These are phyloP conservation scores for Parotia lawesii DNA, from an alignment of 2,113 vertebrate species.

Conservation along the genomic window DNA sequence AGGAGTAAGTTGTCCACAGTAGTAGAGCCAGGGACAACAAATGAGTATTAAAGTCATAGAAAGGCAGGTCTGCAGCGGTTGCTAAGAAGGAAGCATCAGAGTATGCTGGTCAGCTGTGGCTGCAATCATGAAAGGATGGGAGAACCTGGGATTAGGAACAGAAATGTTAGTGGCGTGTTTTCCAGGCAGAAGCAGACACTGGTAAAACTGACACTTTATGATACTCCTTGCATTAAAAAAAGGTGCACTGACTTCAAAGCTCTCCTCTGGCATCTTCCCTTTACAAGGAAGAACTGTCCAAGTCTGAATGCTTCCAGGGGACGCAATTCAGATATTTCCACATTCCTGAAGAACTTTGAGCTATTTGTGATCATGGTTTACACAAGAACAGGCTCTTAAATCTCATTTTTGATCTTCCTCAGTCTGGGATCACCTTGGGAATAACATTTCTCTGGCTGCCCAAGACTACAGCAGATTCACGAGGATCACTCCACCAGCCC, in stretches of 20 bases:
- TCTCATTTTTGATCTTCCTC: not conserved
- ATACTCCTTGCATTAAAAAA: not conserved
- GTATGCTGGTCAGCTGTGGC: not conserved
- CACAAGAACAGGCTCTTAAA: not conserved
- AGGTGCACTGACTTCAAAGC: not conserved
- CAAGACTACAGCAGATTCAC: not conserved
- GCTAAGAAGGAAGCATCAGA: not conserved
- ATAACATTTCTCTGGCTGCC: not conserved
- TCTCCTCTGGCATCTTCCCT: not conserved
- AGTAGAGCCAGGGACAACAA: not conserved
- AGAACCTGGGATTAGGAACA: not conserved
- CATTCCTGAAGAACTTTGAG: not conserved
- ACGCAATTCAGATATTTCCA: not conserved
- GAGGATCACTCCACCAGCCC: not conserved
- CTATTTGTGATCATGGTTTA: not conserved
- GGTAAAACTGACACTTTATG: not conserved
- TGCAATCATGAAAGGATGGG: not conserved
- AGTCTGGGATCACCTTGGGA: not conserved
- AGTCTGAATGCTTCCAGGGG: not conserved
- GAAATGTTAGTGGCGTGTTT: not conserved
- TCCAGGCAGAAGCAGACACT: not conserved
- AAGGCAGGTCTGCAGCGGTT: not conserved
- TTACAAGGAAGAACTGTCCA: not conserved
- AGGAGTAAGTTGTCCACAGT: not conserved
- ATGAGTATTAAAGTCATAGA: not conserved